Conservation (phyloP, 2,888 invertebrate species). For the Neoscelio sp. region DNA sequence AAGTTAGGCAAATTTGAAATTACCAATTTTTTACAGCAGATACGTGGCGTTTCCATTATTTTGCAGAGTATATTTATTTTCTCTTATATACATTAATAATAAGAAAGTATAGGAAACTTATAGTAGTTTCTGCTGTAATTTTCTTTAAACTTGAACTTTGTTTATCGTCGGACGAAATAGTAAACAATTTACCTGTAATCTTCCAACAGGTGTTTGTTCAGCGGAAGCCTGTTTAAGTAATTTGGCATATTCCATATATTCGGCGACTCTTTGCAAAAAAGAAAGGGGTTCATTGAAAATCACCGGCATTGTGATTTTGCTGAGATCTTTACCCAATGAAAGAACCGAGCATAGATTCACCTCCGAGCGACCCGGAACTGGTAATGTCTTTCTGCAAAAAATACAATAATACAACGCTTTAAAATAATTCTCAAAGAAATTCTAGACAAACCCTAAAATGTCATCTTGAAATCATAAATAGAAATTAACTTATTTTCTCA, state of each 20-base stretch:
- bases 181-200: conserved; percentile 94
- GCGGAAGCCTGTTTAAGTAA: conserved; percentile 90
- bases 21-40: too few relatives aligned
- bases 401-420: too few relatives aligned
- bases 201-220: conserved; percentile 90
- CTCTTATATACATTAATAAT: too few relatives aligned
- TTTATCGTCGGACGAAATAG: too few relatives aligned
- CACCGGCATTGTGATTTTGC: conserved; percentile 98
- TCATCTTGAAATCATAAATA: too few relatives aligned
- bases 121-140: too few relatives aligned
- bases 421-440: neutral
- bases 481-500: too few relatives aligned
- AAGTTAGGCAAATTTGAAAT: too few relatives aligned
- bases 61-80: too few relatives aligned
- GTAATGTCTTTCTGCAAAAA: conserved; percentile 78
- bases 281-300: conserved; percentile 98
- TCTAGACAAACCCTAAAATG: neutral
- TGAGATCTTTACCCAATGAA: conserved; percentile 91
- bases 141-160: too few relatives aligned
- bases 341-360: conserved; percentile 81
- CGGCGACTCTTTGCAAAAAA: conserved; percentile 96
- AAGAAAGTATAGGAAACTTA: too few relatives aligned
- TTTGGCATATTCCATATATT: conserved; percentile 96
- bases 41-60: too few relatives aligned
- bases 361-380: conserved; percentile 81